Conservation (phyloP, 2,888 invertebrate genomes). For the Coelinius sp. region DNA sequence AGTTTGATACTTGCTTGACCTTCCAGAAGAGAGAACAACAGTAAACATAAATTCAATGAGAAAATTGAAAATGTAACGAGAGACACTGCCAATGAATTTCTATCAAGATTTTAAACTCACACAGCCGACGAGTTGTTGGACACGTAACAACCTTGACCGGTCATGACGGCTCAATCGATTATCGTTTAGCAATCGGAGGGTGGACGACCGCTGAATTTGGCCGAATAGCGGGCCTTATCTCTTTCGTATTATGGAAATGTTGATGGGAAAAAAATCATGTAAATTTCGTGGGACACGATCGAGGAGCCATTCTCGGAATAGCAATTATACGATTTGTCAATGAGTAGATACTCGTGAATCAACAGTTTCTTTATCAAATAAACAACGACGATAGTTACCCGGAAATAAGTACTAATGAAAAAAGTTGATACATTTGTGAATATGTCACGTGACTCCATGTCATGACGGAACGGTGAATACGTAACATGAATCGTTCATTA, state of each 20-base stretch:
- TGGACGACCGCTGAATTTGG: conserved; percentile 44
- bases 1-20: conserved; percentile 10
- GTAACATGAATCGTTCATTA: conserved; percentile 28
- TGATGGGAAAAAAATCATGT: background rate
- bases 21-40: background rate
- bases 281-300: background rate
- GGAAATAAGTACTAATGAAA: conserved; percentile 44
- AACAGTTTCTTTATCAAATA: background rate
- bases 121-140: background rate
- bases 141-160: conserved; percentile 46
- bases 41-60: background rate
- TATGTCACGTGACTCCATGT: conserved; percentile 42
- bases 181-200: conserved; percentile 48
- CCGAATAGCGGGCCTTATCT: conserved; percentile 35
- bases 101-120: conserved; percentile 10
- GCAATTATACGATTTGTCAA: background rate
- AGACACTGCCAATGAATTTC: background rate
- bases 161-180: conserved; percentile 49
- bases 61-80: conserved; percentile 1
- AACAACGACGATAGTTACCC: conserved; percentile 23
- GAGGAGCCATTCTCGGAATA: background rate
- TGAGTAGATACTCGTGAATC: background rate
- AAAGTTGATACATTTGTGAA: conserved; percentile 37
- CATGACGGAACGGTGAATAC: conserved; percentile 26
- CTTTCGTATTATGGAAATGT: background rate